These are phyloP conservation scores for Drosophila truncata DNA, from an alignment of 1,140 invertebrate species.

Conservation along the genomic window DNA sequence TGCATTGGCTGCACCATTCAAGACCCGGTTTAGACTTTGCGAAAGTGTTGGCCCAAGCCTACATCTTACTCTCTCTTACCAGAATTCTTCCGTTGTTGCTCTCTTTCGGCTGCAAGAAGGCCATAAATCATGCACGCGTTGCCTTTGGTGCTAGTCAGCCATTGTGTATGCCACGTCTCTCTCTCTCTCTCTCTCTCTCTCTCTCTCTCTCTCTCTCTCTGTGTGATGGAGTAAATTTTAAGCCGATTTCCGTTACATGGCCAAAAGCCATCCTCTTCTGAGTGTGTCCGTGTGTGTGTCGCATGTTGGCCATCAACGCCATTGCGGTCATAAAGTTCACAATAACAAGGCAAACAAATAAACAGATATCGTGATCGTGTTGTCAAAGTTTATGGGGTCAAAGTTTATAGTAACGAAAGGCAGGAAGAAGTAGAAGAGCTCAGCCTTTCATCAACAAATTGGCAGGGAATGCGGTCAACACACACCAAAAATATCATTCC, in stretches of 20 bases:
- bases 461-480: too few species aligned
- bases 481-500: background rate
- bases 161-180: conserved; percentile 4
- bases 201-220: background rate
- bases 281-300: conserved; percentile 36
- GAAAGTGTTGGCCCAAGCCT: conserved; percentile 38
- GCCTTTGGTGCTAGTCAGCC: conserved; percentile 25
- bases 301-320: conserved; percentile 53
- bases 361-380: conserved; percentile 46
- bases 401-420: conserved; percentile 25
- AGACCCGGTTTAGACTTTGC: conserved; percentile 15
- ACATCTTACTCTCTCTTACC: background rate
- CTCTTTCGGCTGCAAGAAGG: conserved; percentile 26
- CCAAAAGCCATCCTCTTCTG: conserved; percentile 26
- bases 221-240: conserved; percentile 61
- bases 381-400: conserved; percentile 51
- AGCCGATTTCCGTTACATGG: conserved; percentile 72
- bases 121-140: conserved; percentile 71
- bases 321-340: conserved; percentile 51
- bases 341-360: conserved; percentile 56
- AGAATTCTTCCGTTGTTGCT: background rate
- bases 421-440: background rate
- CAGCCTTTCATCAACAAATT: conserved; percentile 6
- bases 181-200: background rate
- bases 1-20: conserved; percentile 75